These are phyloP conservation scores for Aldrovandia affinis DNA, from an alignment of 2,797 vertebrate genomes.

Conservation along the genomic window DNA sequence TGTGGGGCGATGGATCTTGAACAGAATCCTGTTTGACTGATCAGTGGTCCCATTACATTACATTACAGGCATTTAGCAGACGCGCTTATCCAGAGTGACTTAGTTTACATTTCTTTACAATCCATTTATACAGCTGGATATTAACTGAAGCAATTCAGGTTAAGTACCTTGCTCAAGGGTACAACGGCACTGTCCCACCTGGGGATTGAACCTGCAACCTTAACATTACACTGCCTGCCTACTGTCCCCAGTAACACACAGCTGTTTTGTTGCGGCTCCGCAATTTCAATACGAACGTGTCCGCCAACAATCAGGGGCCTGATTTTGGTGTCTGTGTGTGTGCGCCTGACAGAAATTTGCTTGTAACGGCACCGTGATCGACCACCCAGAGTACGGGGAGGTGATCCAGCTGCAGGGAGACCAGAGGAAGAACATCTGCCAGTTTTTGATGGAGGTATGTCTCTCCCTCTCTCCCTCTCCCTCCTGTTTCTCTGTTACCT, in stretches of 20 bases:
- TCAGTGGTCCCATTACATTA: background rate
- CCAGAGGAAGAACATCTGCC: conserved; percentile 83
- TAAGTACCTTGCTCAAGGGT: too few relatives aligned
- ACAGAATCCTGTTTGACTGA: background rate
- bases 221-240: background rate
- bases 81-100: too few relatives aligned
- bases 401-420: conserved; percentile 85
- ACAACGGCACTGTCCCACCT: too few relatives aligned
- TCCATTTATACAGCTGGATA: too few relatives aligned
- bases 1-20: background rate
- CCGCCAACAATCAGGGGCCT: background rate
- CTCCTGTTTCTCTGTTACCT: background rate
- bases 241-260: background rate
- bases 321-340: background rate
- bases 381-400: conserved; percentile 84
- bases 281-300: too few relatives aligned
- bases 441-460: conserved; percentile 82
- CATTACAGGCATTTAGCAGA: too few relatives aligned
- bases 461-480: background rate
- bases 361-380: conserved; percentile 84
- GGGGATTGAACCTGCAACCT: too few relatives aligned
- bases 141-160: too few relatives aligned
- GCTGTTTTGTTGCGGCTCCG: background rate
- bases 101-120: too few relatives aligned
- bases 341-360: conserved; percentile 76